Evolutionary conservation across 2,113 vertebrate species (phyloP).

Genomic region (Lycocorax pyrrhopterus): DNA sequence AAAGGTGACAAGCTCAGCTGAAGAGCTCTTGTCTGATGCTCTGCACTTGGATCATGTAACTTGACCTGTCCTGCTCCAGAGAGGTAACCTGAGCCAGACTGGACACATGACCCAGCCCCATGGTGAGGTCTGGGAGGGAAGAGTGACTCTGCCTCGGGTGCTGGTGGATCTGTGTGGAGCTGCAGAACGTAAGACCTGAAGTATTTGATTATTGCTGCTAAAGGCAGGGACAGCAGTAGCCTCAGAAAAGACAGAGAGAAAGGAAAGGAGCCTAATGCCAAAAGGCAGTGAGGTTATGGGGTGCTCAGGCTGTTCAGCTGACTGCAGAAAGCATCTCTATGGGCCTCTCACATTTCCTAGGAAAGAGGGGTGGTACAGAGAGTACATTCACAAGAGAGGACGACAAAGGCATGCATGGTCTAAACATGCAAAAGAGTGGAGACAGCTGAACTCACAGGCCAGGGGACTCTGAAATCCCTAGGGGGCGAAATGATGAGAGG

Average conservation of each 20-base stretch:
- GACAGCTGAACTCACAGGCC: neutral
- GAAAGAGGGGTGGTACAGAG: neutral
- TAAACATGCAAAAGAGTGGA: neutral
- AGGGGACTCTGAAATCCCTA: neutral
- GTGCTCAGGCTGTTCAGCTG: neutral
- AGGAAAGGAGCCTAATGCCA: neutral
- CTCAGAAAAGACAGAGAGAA: neutral
- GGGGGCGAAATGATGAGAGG: neutral
- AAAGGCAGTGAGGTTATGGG: neutral
- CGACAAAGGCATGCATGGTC: neutral
- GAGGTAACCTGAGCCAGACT: neutral
- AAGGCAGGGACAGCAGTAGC: neutral
- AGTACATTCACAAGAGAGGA: neutral
- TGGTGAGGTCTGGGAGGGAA: neutral
- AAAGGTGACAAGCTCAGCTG: neutral
- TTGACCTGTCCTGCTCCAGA: neutral
- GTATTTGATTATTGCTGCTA: neutral
- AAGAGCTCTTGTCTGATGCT: neutral
- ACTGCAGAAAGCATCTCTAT: neutral
- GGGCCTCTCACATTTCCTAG: neutral
- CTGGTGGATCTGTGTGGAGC: neutral
- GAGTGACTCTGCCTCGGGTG: neutral
- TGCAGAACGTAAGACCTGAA: neutral
- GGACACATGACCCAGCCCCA: neutral
- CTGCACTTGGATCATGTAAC: neutral